Evolutionary conservation across 2,797 vertebrate genomes (phyloP), one percentile per base, ranked within the genome.

Genomic region (Acanthopagrus latus): DNA sequence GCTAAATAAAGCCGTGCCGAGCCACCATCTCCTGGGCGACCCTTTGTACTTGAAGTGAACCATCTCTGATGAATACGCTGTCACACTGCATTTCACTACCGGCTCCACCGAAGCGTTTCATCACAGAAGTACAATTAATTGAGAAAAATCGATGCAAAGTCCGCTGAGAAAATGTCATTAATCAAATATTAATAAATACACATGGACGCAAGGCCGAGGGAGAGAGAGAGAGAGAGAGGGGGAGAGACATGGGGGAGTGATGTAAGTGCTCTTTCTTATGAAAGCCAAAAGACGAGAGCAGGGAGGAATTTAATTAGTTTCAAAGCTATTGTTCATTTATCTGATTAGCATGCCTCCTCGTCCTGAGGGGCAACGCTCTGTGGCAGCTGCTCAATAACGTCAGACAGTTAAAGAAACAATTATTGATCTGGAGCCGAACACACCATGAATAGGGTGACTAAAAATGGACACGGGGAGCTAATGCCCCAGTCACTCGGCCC

Each of bases 381-480:
- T 80, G 67, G 71, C 79, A 62, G 65, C 65, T 64, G 76, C 55
- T 89, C 89, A 72, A 86, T 90, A 81, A 79, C 60, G 18, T 71
- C 68, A 27, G 81, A 72, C 78, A 67, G 78, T 74, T 74, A 62
- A 80, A 91, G 75, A 85, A 91, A 78, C 84, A 71, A 38, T 74
- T 90, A 91, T 92, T 88, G 92, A 91, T 90, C 81, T 44, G 65
- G 50, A 56, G 77, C 66, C 55, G 63, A 76, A 91, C 68, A 57
- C 83, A 51, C 78, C 68, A 59, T 81, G 71, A 83, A 75, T 78
- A 71, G 65, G 71, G 73, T 46, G n/a, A 71, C 91, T 91, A 85
- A 88, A 89, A 89, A 89, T 56, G 81, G 88, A 88, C 65, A 65
- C 25, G 70, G 18, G 17, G 59, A 74, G 55, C 76, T 89, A 86